Evolutionary conservation across 2,113 vertebrate genomes (phyloP), one percentile per base, ranked within the genome.

Genomic region (Brachionichthys hirsutus): DNA sequence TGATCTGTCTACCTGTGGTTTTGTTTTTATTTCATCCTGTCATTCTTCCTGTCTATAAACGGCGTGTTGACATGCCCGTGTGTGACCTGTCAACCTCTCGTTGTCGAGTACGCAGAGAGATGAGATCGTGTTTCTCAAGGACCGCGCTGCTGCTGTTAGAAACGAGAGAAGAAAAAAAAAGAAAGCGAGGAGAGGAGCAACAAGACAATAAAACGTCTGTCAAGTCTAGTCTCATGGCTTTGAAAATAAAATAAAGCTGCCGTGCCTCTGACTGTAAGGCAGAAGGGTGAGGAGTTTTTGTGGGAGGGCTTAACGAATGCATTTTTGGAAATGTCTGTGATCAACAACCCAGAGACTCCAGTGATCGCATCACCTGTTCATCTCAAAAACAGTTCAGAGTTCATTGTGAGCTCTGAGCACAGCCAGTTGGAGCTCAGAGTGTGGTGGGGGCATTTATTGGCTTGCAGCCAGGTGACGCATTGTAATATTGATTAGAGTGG

Each of bases 21-120:
- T 13, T 62, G 48, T 82, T 70, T 67, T 65, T 58, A 77, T 71
- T 51, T 63, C 49, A 38, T 62, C 12, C 9, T 67, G 52, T 68
- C 62, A 57, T 80, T 70, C 57, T 52, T 57, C 56, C 38, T n/a
- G 59, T 71, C 49, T 60, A 35, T 61, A 45, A 60, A 59, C 19
- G 19, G 17, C 57, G 58, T 47, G 6, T 46, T 46, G 57, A 52
- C 24, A 30, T 30, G 24, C 24, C 40, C 50, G n/a, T 51, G 51
- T 69, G 61, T 58, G 54, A 76, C 55, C 54, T 20, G 2, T 48
- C 54, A 36, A n/a, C 19, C 62, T 48, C 43, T 59, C 38, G 24
- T 30, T 30, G 24, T 30, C 24, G 8, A 19, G 52, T 60, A 48
- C 19, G 6, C 6, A 2, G 8, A 6, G 24, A 30, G 24, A 30